Conservation (phyloP, 2,113 vertebrate genomes). For the Cochlearius cochlearius region DNA sequence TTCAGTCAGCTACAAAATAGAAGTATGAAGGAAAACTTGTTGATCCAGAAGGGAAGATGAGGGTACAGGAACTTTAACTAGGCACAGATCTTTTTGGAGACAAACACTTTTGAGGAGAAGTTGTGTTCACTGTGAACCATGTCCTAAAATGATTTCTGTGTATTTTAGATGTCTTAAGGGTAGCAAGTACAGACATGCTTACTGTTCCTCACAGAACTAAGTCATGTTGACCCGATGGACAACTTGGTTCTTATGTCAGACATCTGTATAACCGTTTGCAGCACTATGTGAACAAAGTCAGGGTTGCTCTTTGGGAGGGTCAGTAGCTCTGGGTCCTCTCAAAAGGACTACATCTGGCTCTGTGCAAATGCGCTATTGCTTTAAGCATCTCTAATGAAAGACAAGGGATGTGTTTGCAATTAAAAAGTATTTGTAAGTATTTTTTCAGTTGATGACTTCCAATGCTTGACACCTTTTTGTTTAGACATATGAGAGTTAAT, state of each 20-base stretch:
- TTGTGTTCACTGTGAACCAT: background rate
- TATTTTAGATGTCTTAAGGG: background rate
- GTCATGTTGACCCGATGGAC: background rate
- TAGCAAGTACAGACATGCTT: background rate
- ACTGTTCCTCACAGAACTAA: background rate
- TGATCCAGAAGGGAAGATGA: background rate
- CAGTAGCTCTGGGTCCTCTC: background rate
- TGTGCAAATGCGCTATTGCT: background rate
- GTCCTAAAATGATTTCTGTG: background rate
- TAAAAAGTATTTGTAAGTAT: background rate
- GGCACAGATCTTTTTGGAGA: background rate
- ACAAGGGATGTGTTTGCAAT: background rate
- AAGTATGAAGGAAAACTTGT: background rate
- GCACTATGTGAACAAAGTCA: background rate
- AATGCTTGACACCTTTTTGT: conserved; percentile 26
- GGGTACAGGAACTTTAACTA: background rate
- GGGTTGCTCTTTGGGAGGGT: background rate
- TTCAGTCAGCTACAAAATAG: background rate
- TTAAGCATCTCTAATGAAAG: background rate
- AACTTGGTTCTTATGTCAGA: fast-evolving
- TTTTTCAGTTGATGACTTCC: background rate
- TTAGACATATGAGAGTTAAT: background rate
- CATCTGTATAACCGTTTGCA: background rate
- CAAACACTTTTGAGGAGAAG: background rate
- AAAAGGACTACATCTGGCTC: background rate